These are phyloP conservation scores for Leptinotarsa defecta DNA, from an alignment of 1,140 invertebrate species.

Conservation along the genomic window DNA sequence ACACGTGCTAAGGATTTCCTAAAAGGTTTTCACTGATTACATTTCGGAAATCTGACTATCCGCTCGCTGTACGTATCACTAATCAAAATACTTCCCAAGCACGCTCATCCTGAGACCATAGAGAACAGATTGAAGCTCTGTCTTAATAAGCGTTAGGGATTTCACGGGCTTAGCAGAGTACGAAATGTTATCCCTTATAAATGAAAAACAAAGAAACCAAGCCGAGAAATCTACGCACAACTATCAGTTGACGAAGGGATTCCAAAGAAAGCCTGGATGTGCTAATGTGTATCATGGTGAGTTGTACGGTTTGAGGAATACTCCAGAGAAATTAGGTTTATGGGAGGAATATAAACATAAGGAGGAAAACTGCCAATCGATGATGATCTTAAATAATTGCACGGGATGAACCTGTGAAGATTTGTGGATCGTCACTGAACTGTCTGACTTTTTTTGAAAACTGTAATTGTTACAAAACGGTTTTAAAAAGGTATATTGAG, in stretches of 20 bases:
- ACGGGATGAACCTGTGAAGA: no score
- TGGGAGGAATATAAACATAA: no score
- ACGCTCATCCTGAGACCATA: neutral
- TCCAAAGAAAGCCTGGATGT: neutral
- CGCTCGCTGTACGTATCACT: neutral
- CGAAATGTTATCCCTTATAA: slow-evolving; percentile 1
- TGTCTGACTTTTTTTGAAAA: no score
- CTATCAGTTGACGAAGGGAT: neutral
- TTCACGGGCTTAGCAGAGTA: neutral
- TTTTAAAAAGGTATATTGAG: no score
- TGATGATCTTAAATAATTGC: no score
- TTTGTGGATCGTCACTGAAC: no score
- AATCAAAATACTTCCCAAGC: neutral
- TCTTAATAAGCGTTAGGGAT: slow-evolving; percentile 5
- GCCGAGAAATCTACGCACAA: neutral
- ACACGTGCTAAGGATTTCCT: no score
- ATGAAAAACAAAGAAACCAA: neutral
- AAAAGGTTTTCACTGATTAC: no score
- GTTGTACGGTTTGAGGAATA: neutral
- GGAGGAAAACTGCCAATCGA: no score
- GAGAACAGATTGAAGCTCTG: neutral
- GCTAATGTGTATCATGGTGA: neutral
- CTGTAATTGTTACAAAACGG: no score
- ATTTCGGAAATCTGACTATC: no score
- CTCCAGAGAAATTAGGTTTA: no score